A percentile compares a stretch with the other conserved stretches of the same genome.
These are phyloP conservation scores for Pogona vitticeps DNA, from an alignment of 2,113 vertebrate species.

Conservation along the genomic window DNA sequence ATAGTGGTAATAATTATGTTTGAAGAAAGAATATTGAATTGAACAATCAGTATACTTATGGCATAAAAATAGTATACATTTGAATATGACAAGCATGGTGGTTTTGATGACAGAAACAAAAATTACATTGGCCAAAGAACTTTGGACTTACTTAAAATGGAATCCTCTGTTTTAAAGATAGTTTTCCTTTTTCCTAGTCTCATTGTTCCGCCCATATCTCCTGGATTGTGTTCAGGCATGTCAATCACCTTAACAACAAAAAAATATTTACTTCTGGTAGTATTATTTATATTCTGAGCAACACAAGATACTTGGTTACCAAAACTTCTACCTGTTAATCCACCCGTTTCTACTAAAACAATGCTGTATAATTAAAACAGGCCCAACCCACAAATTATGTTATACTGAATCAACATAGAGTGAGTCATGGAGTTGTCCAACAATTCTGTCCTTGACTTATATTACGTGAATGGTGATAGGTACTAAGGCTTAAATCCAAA, in stretches of 20 bases:
- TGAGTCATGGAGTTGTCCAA: not conserved
- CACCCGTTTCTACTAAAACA: not conserved
- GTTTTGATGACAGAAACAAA: conserved; percentile 18
- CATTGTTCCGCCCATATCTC: conserved; percentile 81
- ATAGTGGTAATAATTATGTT: not conserved
- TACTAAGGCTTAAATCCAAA: not conserved
- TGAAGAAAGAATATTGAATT: not conserved
- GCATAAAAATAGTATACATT: not conserved
- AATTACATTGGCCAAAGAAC: conserved; percentile 10
- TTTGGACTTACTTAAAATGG: conserved; percentile 76
- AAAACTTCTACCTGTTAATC: not conserved
- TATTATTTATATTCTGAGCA: conserved; percentile 18
- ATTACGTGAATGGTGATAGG: not conserved
- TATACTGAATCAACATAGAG: not conserved
- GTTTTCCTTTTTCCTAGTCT: conserved; percentile 80
- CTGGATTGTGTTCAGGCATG: conserved; percentile 81
- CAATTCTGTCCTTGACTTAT: not conserved
- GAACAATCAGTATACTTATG: not conserved
- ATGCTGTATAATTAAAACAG: not conserved
- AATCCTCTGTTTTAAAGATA: conserved; percentile 77
- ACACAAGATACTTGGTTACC: not conserved
- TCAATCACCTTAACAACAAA: conserved; percentile 77
- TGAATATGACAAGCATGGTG: not conserved
- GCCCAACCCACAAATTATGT: not conserved
- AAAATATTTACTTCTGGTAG: conserved; percentile 29